Conservation (phyloP, 2,797 vertebrate genomes). For the Salmo trutta region DNA sequence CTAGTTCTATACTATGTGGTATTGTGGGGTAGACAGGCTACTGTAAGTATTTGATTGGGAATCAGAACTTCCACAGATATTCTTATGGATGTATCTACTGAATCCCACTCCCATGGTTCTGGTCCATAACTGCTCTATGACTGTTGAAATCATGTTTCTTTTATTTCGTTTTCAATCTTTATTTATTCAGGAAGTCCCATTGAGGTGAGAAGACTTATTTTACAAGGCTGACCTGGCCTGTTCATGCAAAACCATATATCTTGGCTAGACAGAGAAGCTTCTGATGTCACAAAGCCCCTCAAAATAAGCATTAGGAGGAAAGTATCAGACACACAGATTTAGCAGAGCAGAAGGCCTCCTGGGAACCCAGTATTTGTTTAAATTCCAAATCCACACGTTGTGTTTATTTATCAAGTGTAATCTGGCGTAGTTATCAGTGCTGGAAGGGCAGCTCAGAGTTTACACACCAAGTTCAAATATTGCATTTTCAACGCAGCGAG, state of each 20-base stretch:
- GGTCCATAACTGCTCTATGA: background rate
- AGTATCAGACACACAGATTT: slow-evolving; percentile 5
- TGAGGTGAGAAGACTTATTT: background rate
- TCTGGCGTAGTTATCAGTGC: slow-evolving; percentile 10
- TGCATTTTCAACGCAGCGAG: slow-evolving; percentile 13
- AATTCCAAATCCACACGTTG: slow-evolving; percentile 20
- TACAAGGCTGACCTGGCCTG: background rate
- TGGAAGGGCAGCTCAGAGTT: slow-evolving; percentile 1
- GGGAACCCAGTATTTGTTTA: slow-evolving; percentile 22
- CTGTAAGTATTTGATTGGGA: background rate
- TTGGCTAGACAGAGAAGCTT: background rate
- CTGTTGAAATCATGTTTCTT: background rate
- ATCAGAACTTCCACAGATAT: background rate
- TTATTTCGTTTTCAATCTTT: background rate
- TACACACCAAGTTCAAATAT: slow-evolving; percentile 6
- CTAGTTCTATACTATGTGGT: background rate
- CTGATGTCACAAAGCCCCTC: background rate
- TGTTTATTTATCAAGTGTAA: slow-evolving; percentile 28
- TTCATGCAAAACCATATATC: background rate
- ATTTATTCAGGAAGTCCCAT: background rate
- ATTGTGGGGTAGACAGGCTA: background rate
- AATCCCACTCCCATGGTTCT: background rate
- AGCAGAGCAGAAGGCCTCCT: background rate
- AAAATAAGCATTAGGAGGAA: background rate
- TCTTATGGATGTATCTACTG: background rate